Conservation (phyloP, 2,113 vertebrate species). For the Cairina moschata region DNA sequence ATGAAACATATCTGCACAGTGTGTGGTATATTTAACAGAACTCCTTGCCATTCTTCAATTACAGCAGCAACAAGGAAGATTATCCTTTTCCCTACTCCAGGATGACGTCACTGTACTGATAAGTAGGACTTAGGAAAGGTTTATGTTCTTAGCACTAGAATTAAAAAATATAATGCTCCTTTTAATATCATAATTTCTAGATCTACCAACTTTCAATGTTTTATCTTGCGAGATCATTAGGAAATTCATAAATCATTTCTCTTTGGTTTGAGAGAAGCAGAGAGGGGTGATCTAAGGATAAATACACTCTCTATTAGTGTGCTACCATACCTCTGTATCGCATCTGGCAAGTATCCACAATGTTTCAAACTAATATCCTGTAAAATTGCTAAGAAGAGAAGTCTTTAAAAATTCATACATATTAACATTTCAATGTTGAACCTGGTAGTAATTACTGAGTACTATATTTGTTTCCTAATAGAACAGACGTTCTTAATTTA, state of each 20-base stretch:
- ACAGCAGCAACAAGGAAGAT: slow-evolving; percentile 33
- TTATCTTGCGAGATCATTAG: slow-evolving; percentile 46
- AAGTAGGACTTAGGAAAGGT: slow-evolving; percentile 59
- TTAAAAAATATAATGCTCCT: slow-evolving; percentile 61
- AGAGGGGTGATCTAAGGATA: slow-evolving; percentile 66
- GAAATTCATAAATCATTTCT: slow-evolving; percentile 55
- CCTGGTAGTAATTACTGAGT: slow-evolving; percentile 18
- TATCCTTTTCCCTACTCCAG: slow-evolving; percentile 46
- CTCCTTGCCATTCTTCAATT: slow-evolving; percentile 30
- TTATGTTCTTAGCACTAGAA: slow-evolving; percentile 63
- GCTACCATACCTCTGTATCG: slow-evolving; percentile 31
- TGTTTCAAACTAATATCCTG: slow-evolving; percentile 28
- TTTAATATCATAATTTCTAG: slow-evolving; percentile 36
- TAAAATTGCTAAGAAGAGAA: slow-evolving; percentile 55
- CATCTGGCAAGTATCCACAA: slow-evolving; percentile 54
- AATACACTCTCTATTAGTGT: slow-evolving; percentile 11
- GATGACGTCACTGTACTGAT: slow-evolving; percentile 54
- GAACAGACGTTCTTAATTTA: neutral
- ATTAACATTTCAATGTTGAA: slow-evolving; percentile 33
- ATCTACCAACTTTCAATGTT: slow-evolving; percentile 39
- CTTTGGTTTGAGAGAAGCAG: slow-evolving; percentile 1
- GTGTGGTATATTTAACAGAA: slow-evolving; percentile 3
- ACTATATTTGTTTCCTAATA: slow-evolving; percentile 1
- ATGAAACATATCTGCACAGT: neutral
- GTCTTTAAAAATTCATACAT: neutral